Evolutionary conservation across 2,888 invertebrate species (phyloP), one percentile per base, ranked within the genome.

Genomic region (Suillia variegata): DNA sequence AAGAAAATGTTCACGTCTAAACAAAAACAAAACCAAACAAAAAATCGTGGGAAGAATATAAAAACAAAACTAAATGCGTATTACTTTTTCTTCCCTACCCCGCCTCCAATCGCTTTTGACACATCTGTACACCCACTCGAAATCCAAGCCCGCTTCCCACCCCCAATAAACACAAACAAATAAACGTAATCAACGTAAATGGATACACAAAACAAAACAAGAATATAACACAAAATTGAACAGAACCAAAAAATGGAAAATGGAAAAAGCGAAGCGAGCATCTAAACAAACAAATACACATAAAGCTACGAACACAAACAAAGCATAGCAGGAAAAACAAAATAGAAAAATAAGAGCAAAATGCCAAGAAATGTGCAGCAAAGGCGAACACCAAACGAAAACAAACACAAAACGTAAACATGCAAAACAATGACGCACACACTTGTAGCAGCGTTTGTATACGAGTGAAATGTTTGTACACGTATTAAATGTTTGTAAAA

Each of bases 351-450:
- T 67, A 75, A 67, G 65, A 65, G 62, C 74, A 72, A 71, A 72
- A 72, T 69, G 12, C n/a, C n/a, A n/a, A n/a, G n/a, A n/a, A n/a
- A n/a, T n/a, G n/a, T n/a, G n/a, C n/a, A n/a, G n/a, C n/a, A n/a
- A 73, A 70, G 67, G 63, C 52, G 65, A 67, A 42, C 18, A 22
- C 12, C 4, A 6, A n/a, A 65, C 62, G 66, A 66, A 74, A 70
- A 71, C 69, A 73, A 69, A 75, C 70, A 73, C 73, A 67, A 75
- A 75, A 75, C 74, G 75, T 70, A 75, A 70, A 75, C 6, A 48
- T 2, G 50, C 72, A 73, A 73, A 75, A 75, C 69, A 72, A 74
- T 74, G 75, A 76, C 76, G 74, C 76, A 76, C 73, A 75, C 75
- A 75, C 75, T 74, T 75, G 75, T 75, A 70, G 75, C 71, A 62